Evolutionary conservation across 2,888 invertebrate genomes (phyloP).

Genomic region (Troides aeacus): DNA sequence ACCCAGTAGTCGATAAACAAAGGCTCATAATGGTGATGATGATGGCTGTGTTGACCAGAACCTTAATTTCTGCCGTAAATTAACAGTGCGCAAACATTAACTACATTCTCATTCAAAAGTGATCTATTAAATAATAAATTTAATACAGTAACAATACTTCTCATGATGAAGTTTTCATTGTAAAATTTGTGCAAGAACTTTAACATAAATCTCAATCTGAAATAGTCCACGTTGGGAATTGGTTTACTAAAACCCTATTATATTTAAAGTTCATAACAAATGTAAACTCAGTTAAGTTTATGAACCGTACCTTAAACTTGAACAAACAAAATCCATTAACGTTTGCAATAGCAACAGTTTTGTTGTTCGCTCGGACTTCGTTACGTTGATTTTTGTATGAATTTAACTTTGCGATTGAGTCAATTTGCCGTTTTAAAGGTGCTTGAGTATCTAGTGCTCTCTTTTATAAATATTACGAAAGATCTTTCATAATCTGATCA

Average conservation of each 20-base stretch:
- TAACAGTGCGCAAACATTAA: too few relatives aligned
- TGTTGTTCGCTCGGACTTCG: slow-evolving; percentile 7
- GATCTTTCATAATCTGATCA: background rate
- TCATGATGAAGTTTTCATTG: too few relatives aligned
- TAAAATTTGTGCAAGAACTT: background rate
- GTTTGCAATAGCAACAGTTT: slow-evolving; percentile 22
- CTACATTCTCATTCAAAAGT: too few relatives aligned
- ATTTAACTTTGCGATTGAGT: background rate
- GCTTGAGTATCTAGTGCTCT: background rate
- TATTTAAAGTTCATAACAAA: slow-evolving; percentile 13
- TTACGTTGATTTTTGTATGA: background rate
- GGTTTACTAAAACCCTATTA: slow-evolving; percentile 3
- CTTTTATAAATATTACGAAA: too few relatives aligned
- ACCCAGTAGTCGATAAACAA: too few relatives aligned
- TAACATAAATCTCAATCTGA: background rate
- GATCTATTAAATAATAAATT: too few relatives aligned
- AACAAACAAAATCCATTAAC: slow-evolving; percentile 23
- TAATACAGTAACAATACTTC: too few relatives aligned
- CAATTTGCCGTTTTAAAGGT: background rate
- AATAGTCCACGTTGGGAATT: background rate
- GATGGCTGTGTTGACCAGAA: too few relatives aligned
- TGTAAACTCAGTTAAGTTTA: slow-evolving; percentile 16
- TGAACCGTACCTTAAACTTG: slow-evolving; percentile 19
- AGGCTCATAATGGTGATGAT: too few relatives aligned
- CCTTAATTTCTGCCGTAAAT: too few relatives aligned